A percentile compares a stretch with the other conserved stretches of the same genome.
Evolutionary conservation across 2,888 invertebrate genomes (phyloP).

Genomic region (Acanthosepion lycidas): DNA sequence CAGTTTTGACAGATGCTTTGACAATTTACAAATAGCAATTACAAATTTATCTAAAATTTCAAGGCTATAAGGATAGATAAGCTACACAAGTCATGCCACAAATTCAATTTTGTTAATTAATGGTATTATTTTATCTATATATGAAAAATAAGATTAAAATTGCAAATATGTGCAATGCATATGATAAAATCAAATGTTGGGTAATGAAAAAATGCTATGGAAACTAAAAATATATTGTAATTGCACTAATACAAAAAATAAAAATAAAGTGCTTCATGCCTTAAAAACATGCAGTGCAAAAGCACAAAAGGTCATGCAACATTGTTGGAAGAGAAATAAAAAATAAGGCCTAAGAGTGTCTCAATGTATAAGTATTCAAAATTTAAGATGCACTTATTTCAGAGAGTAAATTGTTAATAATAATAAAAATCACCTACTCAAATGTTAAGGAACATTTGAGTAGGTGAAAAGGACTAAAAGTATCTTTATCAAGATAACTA

Average conservation of each 20-base stretch:
- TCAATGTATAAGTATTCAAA: neutral
- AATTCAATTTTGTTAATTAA: neutral
- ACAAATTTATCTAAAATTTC: neutral
- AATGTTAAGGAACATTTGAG: neutral
- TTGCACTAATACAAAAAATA: neutral
- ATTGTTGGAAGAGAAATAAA: neutral
- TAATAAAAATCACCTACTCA: neutral
- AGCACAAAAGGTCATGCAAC: neutral
- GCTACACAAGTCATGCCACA: slow-evolving; percentile 8
- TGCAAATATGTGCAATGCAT: neutral
- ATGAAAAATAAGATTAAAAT: neutral
- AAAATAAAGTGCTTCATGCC: neutral
- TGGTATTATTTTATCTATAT: neutral
- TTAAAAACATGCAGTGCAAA: neutral
- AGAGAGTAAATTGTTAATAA: neutral
- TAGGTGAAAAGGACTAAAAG: neutral
- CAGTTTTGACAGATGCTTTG: neutral
- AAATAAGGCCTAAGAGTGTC: neutral
- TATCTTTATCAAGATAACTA: neutral
- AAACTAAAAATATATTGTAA: neutral
- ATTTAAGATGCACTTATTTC: neutral
- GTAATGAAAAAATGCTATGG: neutral
- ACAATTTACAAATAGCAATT: neutral
- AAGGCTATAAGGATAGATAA: neutral
- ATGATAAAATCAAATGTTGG: neutral